Percentiles rank a stretch among this genome's conserved stretches.
Evolutionary conservation across 2,888 invertebrate genomes (phyloP).

Genomic region (Nephrotoma flavescens): DNA sequence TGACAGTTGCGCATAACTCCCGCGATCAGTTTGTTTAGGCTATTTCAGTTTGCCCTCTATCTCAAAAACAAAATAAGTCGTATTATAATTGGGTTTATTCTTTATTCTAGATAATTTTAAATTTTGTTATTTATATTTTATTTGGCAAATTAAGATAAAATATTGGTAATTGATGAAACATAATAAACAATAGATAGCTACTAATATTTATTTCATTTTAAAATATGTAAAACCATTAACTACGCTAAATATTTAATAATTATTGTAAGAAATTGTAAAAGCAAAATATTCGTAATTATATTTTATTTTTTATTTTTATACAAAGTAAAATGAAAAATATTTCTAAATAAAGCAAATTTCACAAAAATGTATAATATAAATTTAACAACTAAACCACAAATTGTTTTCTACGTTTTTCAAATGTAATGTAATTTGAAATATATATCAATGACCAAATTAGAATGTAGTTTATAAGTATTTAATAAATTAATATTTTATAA

Average conservation of each 20-base stretch:
- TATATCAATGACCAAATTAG: neutral
- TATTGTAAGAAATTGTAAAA: neutral
- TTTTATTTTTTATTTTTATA: neutral
- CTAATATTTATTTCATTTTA: neutral
- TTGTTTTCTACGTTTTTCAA: neutral
- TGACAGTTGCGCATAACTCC: too few relatives aligned
- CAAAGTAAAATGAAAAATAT: neutral
- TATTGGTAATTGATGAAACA: neutral
- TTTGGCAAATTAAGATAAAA: neutral
- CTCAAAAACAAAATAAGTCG: neutral
- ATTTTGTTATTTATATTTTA: neutral
- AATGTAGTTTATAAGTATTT: neutral
- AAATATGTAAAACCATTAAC: neutral
- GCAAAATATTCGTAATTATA: neutral
- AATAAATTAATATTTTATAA: neutral
- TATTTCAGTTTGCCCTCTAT: neutral
- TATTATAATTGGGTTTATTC: neutral
- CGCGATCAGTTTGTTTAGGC: too few relatives aligned
- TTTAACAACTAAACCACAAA: neutral
- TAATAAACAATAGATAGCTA: neutral
- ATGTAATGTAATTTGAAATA: neutral
- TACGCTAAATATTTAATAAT: neutral
- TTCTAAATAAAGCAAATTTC: neutral
- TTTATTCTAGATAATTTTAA: neutral
- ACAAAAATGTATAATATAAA: neutral